phyloP scores from a whole-genome alignment of 2,888 invertebrate species.

The Leptarthrus brevirostris region DNA sequence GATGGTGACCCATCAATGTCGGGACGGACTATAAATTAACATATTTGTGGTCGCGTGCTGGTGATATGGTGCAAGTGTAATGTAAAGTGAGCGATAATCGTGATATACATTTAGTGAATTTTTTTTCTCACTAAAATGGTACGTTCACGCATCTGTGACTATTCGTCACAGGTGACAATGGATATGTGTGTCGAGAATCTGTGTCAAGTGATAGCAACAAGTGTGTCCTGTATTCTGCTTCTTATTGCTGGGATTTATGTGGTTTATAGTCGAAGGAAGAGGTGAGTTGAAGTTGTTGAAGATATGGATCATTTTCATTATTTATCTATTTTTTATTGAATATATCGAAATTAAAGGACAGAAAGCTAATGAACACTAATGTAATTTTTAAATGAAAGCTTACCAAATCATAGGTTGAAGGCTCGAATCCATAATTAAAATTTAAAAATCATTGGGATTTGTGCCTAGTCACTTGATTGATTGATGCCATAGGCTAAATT shows the following conservation, averaged over 20 bases:
- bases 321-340: neutral
- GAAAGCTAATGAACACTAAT: no score
- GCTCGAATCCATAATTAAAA: no score
- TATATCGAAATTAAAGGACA: no score
- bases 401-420: no score
- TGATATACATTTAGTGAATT: no score
- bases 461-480: no score
- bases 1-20: neutral
- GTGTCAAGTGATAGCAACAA: slow-evolving; percentile 49
- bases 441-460: no score
- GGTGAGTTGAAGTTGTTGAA: slow-evolving; percentile 46
- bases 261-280: slow-evolving; percentile 26
- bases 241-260: slow-evolving; percentile 29
- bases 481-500: no score
- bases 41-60: neutral
- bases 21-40: neutral
- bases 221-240: slow-evolving; percentile 45
- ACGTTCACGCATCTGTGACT: neutral
- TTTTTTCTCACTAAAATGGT: slow-evolving; percentile 11
- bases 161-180: neutral
- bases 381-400: no score
- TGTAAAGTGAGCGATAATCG: no score
- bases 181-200: slow-evolving; percentile 49
- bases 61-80: neutral
- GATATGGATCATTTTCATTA: neutral